Evolutionary conservation across 1,140 invertebrate genomes (phyloP), one percentile per base, ranked within the genome.

Genomic region (Andricus grossulariae): DNA sequence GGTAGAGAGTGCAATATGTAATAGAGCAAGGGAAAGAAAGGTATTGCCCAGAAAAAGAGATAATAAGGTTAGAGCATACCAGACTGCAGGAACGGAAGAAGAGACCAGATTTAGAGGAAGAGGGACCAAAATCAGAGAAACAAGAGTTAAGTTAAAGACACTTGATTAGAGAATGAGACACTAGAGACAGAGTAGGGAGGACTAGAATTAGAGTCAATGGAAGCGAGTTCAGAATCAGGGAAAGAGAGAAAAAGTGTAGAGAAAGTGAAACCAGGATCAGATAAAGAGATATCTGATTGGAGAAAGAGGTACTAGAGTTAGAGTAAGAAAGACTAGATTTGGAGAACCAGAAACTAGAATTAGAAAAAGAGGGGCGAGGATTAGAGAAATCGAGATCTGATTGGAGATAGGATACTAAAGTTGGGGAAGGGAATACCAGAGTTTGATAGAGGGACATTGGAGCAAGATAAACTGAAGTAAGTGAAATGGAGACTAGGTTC

Each of bases 141-240:
- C 3, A 32, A 32, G 3, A 32, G 25, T 3, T 32, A 32, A 32
- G 25, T 32, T 32, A 32, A 32, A 32, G 25, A 32, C 2, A 32
- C 4, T 32, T 32, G 4, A 32, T 32, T 25, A 76, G 55, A 73
- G 72, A 73, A 32, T 49, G 73, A 74, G 73, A 5, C 5, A 32
- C 2, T 32, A 66, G 76, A 60, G 51, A 73, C 54, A 54, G 11
- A 74, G 75, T 72, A 75, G 66, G 74, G 66, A 80, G 60, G 57
- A 75, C 45, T 57, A 76, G 74, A 51, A 77, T 10, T 72, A 21
- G 19, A 50, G 39, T 51, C 8, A 50, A 72, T 79, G 72, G 50
- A 19, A 70, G 57, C 71, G 54, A 81, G 74, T 5, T 32, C 19
- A 76, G 77, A 57, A 32, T 32, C 25, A 72, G 66, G 50, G 72